Base-by-base conservation (phyloP, 2,113 vertebrate genomes). In the Symphodus melops region DNA sequence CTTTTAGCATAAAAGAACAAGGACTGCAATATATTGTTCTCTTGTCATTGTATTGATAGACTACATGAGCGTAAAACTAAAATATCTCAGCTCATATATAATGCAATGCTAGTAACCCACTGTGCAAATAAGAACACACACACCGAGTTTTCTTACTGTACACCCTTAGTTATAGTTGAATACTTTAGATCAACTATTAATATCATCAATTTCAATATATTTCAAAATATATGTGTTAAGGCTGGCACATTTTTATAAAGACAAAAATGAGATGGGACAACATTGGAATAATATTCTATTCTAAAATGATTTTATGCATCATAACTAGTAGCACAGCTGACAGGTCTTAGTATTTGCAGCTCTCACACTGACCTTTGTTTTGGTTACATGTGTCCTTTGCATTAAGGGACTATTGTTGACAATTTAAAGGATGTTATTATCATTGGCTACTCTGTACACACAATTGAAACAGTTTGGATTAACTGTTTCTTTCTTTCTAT, bases 121-220 rank as follows among this genome's bases (percentile, higher is more conserved):
- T 75, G 57, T 71, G 54, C 54, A 20, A 39, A 16, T 13, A 55
- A 56, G 16, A 17, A 14, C 46, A 19, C 17, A 48, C 12, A 44
- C 10, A 48, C 4, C 19, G 4, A 8, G 17, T 44, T 63, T 68
- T 64, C 8, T 21, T n/a, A n/a, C n/a, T n/a, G n/a, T 53, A 37
- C 44, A 74, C 53, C 8, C 42, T 11, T 6, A n/a, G 16, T 39
- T 36, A 36, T 71, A 36, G 56, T 52, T 72, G 41, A 49, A 16
- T 46, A 12, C 4, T 39, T 53, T 68, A 62, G 36, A 63, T 39
- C 33, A 55, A 28, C 64, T 39, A 56, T 44, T 57, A 23, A 28
- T 58, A 20, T 67, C 28, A 71, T n/a, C 3, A 25, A 51, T 2
- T 25, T 25, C n/a, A n/a, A n/a, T n/a, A n/a, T n/a, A n/a, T n/a